Base-by-base conservation (phyloP, 2,113 vertebrate species). In the Leiothrix lutea region DNA sequence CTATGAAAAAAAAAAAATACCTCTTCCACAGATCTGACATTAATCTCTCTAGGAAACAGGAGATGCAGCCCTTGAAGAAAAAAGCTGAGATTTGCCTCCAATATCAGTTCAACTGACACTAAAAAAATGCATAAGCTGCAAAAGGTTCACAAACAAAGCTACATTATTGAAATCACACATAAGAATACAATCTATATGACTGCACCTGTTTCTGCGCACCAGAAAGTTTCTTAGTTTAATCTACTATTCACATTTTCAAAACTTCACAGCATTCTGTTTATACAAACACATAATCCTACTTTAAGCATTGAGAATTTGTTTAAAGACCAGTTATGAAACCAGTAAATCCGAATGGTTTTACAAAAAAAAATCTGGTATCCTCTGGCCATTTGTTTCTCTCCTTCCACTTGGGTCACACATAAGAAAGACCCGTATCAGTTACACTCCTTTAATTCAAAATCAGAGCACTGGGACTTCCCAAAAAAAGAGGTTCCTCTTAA, bases 41-140 rank as follows among this genome's bases (percentile, higher is more conserved):
- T 25, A 47, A 61, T 42, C 31, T 61, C 14, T 84, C 54, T 44
- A 73, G 15, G 87, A 84, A 73, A 11, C 5, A 33, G 2, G 4
- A 50, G 8, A 48, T 20, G 11, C 14, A 60, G 8, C 7, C 35
- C 21, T 58, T 54, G 18, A 1, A 62, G 36, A 20, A 79, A 64
- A 65, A 33, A 29, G 4, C 6, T 17, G 5, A 54, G 7, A 80
- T 50, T 51, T 87, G 10, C 45, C 20, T 38, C 22, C n/a, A 44
- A 4, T 42, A 84, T 6, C 6, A 1, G n/a, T 29, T 78, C 26
- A 51, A 57, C 3, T 5, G 1, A 71, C n/a, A 36, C 1, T n/a
- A 6, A 47, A 45, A 10, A 10, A 31, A 45, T 3, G 6, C 0
- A 0, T 6, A 74, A 33, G 20, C 33, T 69, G 73, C 19, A 80